Conservation (phyloP, 2,888 invertebrate genomes). For the Sinohyriopsis cumingii region DNA sequence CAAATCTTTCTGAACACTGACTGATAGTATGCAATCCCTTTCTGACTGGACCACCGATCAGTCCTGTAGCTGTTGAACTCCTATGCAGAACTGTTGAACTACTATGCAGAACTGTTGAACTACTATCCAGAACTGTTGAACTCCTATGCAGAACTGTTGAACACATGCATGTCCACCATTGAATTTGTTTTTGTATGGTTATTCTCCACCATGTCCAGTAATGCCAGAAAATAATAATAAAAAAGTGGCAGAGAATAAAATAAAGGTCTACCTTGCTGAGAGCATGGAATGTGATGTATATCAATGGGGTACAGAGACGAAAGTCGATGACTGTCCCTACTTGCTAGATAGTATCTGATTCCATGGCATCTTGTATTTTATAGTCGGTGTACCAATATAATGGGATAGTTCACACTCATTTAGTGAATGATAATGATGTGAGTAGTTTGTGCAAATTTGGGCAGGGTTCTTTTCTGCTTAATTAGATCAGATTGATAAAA, state of each 20-base stretch:
- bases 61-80: not conserved
- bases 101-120: not conserved
- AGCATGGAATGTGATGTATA: slow-evolving; percentile 7
- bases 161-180: not conserved
- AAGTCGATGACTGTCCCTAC: slow-evolving; percentile 10
- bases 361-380: not conserved
- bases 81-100: not conserved
- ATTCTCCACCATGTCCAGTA: no score
- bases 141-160: not conserved
- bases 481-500: no score
- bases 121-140: not conserved
- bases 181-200: no score
- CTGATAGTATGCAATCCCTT: no score
- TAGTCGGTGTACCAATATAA: not conserved
- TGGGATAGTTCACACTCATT: no score
- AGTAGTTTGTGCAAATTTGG: no score
- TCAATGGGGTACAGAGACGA: slow-evolving; percentile 9
- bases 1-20: no score
- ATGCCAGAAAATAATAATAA: no score
- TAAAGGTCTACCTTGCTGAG: not conserved
- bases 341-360: slow-evolving; percentile 21
- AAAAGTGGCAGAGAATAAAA: not conserved
- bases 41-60: no score
- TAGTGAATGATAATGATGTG: no score
- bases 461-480: no score